Conservation (phyloP, 1,140 invertebrate species). For the Drosophila nasuta region DNA sequence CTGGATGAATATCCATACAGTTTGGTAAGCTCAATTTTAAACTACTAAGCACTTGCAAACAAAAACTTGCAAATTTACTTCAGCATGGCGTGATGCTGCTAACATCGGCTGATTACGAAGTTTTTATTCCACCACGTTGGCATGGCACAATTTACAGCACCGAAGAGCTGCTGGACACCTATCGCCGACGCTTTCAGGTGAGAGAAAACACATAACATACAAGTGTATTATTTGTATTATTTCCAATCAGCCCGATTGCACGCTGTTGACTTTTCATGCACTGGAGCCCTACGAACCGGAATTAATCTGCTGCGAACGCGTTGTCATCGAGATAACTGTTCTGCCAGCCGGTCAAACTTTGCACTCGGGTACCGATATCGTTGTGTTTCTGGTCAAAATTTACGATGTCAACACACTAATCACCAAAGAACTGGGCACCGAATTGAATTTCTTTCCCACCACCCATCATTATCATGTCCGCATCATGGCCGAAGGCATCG, state of each 20-base stretch:
- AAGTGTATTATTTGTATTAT: not conserved
- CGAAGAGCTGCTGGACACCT: constrained; percentile 43
- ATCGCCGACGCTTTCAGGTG: constrained; percentile 56
- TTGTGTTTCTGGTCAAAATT: constrained; percentile 58
- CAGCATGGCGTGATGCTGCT: constrained; percentile 59
- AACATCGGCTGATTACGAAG: constrained; percentile 57
- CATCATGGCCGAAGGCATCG: constrained; percentile 63
- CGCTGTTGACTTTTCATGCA: constrained; percentile 61
- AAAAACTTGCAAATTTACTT: too few relatives aligned
- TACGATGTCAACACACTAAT: constrained; percentile 44
- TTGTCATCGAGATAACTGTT: constrained; percentile 56
- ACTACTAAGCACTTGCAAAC: not conserved
- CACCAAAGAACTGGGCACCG: constrained; percentile 61
- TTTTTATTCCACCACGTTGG: constrained; percentile 55
- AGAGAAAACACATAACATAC: not conserved
- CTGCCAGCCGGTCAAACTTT: constrained; percentile 57
- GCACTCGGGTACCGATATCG: constrained; percentile 50
- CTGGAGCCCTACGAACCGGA: constrained; percentile 60
- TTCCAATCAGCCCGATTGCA: constrained; percentile 38
- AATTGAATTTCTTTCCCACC: constrained; percentile 61
- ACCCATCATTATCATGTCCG: constrained; percentile 61
- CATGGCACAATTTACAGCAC: constrained; percentile 69
- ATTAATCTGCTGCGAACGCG: constrained; percentile 54
- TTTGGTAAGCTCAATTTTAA: constrained; percentile 38
- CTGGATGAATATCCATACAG: constrained; percentile 49